Percentiles rank a stretch among this genome's conserved stretches.
phyloP scores from a whole-genome alignment of 1,140 invertebrate genomes.

The Drosophila ogumai region DNA sequence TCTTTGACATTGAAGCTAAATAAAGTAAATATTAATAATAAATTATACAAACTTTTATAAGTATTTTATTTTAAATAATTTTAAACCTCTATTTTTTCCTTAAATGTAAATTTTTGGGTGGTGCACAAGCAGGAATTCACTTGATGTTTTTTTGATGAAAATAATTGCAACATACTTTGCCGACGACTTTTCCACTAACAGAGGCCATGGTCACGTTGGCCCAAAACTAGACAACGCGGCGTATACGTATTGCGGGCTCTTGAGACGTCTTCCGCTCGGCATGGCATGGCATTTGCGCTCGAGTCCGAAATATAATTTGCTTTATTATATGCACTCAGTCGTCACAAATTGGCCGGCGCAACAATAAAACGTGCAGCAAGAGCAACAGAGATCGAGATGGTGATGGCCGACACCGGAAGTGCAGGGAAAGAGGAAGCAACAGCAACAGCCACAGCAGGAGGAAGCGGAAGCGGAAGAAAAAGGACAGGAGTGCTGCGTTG shows the following conservation, averaged over 20 bases:
- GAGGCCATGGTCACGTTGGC: conserved; percentile 70
- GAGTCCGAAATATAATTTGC: conserved; percentile 75
- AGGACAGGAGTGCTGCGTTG: conserved; percentile 10
- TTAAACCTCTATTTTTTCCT: not conserved
- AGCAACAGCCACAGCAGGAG: not conserved
- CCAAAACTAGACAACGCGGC: conserved; percentile 42
- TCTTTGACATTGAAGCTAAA: not conserved
- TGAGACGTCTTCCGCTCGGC: conserved; percentile 62
- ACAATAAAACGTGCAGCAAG: conserved; percentile 45
- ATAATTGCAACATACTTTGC: conserved; percentile 79
- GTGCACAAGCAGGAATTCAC: conserved; percentile 40
- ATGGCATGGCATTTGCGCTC: conserved; percentile 53
- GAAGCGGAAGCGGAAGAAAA: conserved; percentile 5
- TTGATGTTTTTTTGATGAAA: conserved; percentile 63
- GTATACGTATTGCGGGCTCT: conserved; percentile 50
- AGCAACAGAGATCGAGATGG: not conserved
- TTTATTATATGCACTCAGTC: conserved; percentile 73
- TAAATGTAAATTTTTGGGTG: conserved; percentile 32
- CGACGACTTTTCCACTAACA: conserved; percentile 42
- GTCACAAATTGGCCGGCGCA: conserved; percentile 72
- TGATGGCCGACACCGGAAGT: not conserved
- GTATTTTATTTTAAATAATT: not conserved
- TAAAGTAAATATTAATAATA: not conserved
- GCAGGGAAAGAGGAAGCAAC: conserved; percentile 4
- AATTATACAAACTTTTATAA: not conserved